Evolutionary conservation across 1,140 invertebrate species (phyloP).

Genomic region (Glossosoma conforme): DNA sequence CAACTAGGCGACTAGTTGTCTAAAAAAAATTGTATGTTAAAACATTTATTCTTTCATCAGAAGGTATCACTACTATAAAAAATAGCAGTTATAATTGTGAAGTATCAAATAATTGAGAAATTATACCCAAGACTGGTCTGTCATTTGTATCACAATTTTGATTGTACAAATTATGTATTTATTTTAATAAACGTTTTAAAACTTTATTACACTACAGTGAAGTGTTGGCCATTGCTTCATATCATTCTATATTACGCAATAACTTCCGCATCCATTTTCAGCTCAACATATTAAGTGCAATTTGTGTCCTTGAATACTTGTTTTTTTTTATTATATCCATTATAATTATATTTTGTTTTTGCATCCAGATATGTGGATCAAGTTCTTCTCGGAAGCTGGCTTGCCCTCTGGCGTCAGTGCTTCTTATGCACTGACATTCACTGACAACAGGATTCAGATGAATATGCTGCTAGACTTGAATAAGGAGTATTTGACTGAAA

Average conservation of each 20-base stretch:
- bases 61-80: too few species aligned
- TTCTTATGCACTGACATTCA: conserved; percentile 77
- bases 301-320: too few species aligned
- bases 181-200: not conserved
- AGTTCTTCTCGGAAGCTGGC: conserved; percentile 74
- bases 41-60: too few species aligned
- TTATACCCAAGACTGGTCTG: not conserved
- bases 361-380: conserved; percentile 61
- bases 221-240: not conserved
- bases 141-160: not conserved
- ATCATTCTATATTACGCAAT: conserved; percentile 13
- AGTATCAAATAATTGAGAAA: too few species aligned
- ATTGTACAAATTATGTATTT: not conserved
- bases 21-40: too few species aligned
- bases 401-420: conserved; percentile 68
- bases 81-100: too few species aligned
- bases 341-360: conserved; percentile 8
- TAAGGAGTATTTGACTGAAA: conserved; percentile 76
- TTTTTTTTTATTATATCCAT: conserved; percentile 1
- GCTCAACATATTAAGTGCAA: conserved; percentile 2
- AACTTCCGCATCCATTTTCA: too few species aligned
- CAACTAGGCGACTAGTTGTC: too few species aligned
- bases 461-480: conserved; percentile 78
- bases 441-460: conserved; percentile 72
- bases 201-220: not conserved